Percentiles rank a stretch among this genome's conserved stretches.
These are phyloP conservation scores for Rhagophthalmus giganteus DNA, from an alignment of 2,888 invertebrate species.

Conservation along the genomic window DNA sequence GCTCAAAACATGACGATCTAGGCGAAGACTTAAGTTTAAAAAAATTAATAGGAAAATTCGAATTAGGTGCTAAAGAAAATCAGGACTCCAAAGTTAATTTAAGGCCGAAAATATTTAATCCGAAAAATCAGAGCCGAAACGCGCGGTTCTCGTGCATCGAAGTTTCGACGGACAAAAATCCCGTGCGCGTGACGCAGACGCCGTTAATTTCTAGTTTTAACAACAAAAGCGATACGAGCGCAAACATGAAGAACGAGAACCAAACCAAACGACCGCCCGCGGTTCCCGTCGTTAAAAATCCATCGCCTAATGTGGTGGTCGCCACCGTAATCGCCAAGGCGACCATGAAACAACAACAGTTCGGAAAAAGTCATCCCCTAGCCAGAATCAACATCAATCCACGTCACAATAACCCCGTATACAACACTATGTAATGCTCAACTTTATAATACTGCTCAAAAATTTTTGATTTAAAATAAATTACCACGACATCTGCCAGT, in stretches of 20 bases:
- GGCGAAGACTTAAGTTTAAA: conserved; percentile 71
- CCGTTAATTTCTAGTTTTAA: conserved; percentile 43
- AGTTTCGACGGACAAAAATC: conserved; percentile 45
- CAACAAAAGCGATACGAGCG: conserved; percentile 35
- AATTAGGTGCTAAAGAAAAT: conserved; percentile 52
- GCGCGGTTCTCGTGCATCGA: conserved; percentile 50
- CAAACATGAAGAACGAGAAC: conserved; percentile 40
- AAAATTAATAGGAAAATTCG: conserved; percentile 76
- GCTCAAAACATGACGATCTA: conserved; percentile 40
- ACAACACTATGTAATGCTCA: conserved; percentile 80
- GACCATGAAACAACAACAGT: conserved; percentile 81
- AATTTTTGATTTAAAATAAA: no score
- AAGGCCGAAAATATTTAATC: conserved; percentile 24
- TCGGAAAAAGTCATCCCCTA: conserved; percentile 90
- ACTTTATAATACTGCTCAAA: conserved; percentile 23
- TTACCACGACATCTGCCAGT: no score
- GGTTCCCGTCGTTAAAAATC: conserved; percentile 49
- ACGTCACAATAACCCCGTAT: conserved; percentile 79
- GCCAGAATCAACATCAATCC: conserved; percentile 81
- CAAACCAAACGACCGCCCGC: conserved; percentile 54
- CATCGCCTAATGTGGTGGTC: conserved; percentile 60
- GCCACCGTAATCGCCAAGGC: conserved; percentile 72
- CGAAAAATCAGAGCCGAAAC: conserved; percentile 35
- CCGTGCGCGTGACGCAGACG: conserved; percentile 38
- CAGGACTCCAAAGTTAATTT: conserved; percentile 43